Evolutionary conservation across 2,888 invertebrate genomes (phyloP), one percentile per base, ranked within the genome.

Genomic region (Dasypogon diadema): DNA sequence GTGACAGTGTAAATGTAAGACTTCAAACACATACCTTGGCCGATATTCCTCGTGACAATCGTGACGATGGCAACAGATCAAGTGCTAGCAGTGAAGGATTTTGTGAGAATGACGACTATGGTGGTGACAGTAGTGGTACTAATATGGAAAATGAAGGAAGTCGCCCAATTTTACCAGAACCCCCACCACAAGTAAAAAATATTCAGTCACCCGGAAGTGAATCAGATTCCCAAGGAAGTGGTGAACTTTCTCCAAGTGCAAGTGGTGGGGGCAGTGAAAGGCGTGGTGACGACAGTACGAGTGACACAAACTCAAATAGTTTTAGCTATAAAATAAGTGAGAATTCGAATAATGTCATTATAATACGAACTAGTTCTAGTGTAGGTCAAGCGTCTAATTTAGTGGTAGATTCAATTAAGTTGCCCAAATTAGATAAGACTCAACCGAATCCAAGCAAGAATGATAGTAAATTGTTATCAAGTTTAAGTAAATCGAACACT

Each of bases 71-170:
- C 0, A 96, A 96, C 84, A 91, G 96, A 78, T 97, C 96, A 70
- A 97, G 97, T 83, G 93, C 96, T 10, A 97, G 97, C 80, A 97
- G 97, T 80, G 97, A 98, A 88, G 97, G 98, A 60, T 98, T 98
- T 86, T 98, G 97, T 86, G 97, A 98, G 86, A 96, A 96, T 83
- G 95, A 96, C 80, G 92, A 93, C 77, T 94, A 94, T 82, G 91
- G 91, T 65, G 92, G 92, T 80, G 91, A 91, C 77, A 90, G 90
- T 74, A 90, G 90, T 63, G 91, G 91, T 46, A 85, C 85, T 74
- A 84, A 84, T 78, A 82, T 83, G 60, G 81, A 83, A 81, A 89
- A 89, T 79, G 89, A 81, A n/a, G 81, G 78, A 14, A 79, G 81
- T 55, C 82, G 81, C 0, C 80, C 80, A n/a, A 80, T 81, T 1